Evolutionary conservation across 2,113 vertebrate genomes (phyloP).

Genomic region (Mus spicilegus): DNA sequence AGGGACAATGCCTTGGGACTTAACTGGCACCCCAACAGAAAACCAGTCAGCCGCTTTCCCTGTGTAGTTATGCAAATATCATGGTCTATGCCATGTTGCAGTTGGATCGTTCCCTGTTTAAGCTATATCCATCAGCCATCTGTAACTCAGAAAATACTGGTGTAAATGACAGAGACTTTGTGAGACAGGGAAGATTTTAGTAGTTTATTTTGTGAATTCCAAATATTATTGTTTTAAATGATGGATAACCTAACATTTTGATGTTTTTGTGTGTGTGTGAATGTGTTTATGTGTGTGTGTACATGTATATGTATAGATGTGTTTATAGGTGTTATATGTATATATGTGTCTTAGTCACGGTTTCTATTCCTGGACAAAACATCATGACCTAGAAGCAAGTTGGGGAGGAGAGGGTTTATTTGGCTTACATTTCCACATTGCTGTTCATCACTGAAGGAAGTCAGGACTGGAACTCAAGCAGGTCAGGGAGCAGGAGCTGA

Average conservation of each 20-base stretch:
- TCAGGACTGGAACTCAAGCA: no score
- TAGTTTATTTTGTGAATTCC: neutral
- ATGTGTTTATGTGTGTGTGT: neutral
- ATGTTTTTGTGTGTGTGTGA: neutral
- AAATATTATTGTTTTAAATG: neutral
- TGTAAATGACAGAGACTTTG: neutral
- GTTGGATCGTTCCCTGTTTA: neutral
- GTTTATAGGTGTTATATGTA: neutral
- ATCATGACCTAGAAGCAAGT: no score
- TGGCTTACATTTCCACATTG: no score
- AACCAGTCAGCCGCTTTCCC: neutral
- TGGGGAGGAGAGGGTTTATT: no score
- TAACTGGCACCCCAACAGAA: neutral
- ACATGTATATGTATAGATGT: neutral
- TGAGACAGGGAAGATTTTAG: neutral
- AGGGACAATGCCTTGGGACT: neutral
- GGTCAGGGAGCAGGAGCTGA: no score
- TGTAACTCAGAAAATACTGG: conserved; percentile 26
- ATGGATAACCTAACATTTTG: neutral
- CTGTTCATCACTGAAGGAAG: no score
- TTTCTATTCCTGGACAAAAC: no score
- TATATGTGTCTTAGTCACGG: neutral
- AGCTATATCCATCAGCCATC: neutral
- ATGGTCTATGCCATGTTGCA: neutral
- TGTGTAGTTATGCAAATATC: neutral